Percentiles rank a stretch among this genome's conserved stretches.
These are phyloP conservation scores for Ostrea denselamellosa DNA, from an alignment of 1,140 invertebrate species.

Conservation along the genomic window DNA sequence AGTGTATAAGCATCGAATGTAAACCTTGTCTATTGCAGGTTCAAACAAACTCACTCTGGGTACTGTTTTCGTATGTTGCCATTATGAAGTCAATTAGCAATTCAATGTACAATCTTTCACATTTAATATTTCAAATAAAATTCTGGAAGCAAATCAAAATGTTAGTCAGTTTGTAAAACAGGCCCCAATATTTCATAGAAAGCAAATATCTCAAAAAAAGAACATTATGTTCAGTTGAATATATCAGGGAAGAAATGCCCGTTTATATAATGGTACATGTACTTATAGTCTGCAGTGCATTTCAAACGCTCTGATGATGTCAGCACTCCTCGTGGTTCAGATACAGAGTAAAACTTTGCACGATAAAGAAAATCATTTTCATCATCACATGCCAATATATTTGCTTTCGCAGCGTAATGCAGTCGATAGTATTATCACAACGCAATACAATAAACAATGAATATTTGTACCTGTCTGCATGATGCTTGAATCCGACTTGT, in stretches of 20 bases:
- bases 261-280: background rate
- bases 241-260: background rate
- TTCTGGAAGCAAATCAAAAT: too few relatives aligned
- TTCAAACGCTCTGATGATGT: slow-evolving; percentile 2
- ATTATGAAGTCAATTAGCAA: too few relatives aligned
- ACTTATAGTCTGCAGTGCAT: background rate
- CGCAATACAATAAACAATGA: background rate
- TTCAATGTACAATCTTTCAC: too few relatives aligned
- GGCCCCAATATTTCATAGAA: background rate
- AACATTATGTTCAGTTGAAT: background rate
- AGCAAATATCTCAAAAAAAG: background rate
- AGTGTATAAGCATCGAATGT: too few relatives aligned
- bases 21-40: too few relatives aligned
- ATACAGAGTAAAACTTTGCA: background rate
- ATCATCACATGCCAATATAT: slow-evolving; percentile 30
- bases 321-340: background rate
- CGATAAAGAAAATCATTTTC: slow-evolving; percentile 12
- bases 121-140: too few relatives aligned
- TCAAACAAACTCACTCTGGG: too few relatives aligned
- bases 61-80: too few relatives aligned
- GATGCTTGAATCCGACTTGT: background rate
- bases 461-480: background rate
- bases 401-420: slow-evolving; percentile 9
- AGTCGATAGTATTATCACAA: slow-evolving; percentile 15
- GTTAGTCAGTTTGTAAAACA: too few relatives aligned